A percentile compares a stretch with the other conserved stretches of the same genome.
Conservation (phyloP, 2,888 invertebrate genomes). For the Orchestes rusci region DNA sequence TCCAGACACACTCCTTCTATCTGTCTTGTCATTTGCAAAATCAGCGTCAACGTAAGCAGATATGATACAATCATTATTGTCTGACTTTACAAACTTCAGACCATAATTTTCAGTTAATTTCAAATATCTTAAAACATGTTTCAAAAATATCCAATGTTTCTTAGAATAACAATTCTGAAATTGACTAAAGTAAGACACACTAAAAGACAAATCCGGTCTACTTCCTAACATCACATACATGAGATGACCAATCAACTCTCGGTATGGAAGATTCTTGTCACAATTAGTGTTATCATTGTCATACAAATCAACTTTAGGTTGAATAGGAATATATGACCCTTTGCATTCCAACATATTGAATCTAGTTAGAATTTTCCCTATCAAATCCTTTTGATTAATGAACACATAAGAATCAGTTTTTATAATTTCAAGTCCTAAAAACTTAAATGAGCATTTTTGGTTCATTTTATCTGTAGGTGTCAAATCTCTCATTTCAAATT, state of each 20-base stretch:
- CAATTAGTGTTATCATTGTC: background rate
- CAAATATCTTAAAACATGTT: conserved; percentile 13
- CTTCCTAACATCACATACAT: conserved; percentile 22
- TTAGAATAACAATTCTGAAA: conserved; percentile 9
- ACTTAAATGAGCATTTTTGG: background rate
- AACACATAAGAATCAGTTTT: background rate
- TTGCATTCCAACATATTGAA: background rate
- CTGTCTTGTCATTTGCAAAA: background rate
- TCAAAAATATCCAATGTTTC: conserved; percentile 9
- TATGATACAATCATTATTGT: background rate
- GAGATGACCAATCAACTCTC: conserved; percentile 13
- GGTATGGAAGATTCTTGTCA: background rate
- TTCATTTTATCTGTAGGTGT: background rate
- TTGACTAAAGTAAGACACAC: conserved; percentile 23
- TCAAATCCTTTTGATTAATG: background rate
- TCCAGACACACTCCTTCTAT: background rate
- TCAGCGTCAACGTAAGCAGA: background rate
- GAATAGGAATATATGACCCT: background rate
- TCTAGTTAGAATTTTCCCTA: background rate
- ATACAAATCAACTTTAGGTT: background rate
- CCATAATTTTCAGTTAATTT: conserved; percentile 9
- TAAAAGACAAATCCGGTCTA: conserved; percentile 22
- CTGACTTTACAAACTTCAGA: conserved; percentile 2
- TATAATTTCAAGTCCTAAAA: conserved; percentile 1
- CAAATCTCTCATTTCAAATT: conserved; percentile 22